These are phyloP conservation scores for Centropristis striata DNA, from an alignment of 2,113 vertebrate species.

Conservation along the genomic window DNA sequence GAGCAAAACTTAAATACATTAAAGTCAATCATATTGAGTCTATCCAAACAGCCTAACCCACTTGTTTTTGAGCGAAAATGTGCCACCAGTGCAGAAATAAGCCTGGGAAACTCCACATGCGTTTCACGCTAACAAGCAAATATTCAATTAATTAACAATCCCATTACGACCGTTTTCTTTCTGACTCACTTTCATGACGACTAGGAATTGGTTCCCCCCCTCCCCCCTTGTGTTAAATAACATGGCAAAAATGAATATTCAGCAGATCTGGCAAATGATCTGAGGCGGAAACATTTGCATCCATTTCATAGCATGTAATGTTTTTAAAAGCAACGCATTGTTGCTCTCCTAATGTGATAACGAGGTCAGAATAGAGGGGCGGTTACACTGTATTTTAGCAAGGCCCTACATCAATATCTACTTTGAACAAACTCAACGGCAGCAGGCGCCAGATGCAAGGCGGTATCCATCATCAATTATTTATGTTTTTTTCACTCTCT, in stretches of 20 bases:
- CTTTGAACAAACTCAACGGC: slow-evolving; percentile 72
- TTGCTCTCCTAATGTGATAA: slow-evolving; percentile 63
- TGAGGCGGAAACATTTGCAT: slow-evolving; percentile 45
- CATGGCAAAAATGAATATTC: slow-evolving; percentile 66
- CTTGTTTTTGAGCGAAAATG: slow-evolving; percentile 50
- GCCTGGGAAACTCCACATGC: slow-evolving; percentile 33
- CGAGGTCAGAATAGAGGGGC: slow-evolving; percentile 69
- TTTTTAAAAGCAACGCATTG: slow-evolving; percentile 61
- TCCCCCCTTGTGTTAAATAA: slow-evolving; percentile 40
- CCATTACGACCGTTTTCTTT: slow-evolving; percentile 37
- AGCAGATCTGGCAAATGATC: slow-evolving; percentile 67
- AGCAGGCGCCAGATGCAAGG: slow-evolving; percentile 77
- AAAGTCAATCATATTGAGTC: slow-evolving; percentile 71
- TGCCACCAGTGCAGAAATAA: slow-evolving; percentile 13
- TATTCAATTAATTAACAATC: slow-evolving; percentile 59
- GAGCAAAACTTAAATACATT: slow-evolving; percentile 55
- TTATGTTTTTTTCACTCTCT: slow-evolving; percentile 66
- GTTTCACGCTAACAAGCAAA: slow-evolving; percentile 30
- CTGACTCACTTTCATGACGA: slow-evolving; percentile 41
- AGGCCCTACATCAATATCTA: slow-evolving; percentile 57
- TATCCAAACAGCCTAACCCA: slow-evolving; percentile 40
- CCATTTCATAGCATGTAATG: slow-evolving; percentile 49
- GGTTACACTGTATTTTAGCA: slow-evolving; percentile 36
- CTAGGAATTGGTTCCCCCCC: slow-evolving; percentile 22
- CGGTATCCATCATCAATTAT: slow-evolving; percentile 80